A percentile compares a stretch with the other conserved stretches of the same genome.
Conservation (phyloP, 2,113 vertebrate species). For the Strix aluco region DNA sequence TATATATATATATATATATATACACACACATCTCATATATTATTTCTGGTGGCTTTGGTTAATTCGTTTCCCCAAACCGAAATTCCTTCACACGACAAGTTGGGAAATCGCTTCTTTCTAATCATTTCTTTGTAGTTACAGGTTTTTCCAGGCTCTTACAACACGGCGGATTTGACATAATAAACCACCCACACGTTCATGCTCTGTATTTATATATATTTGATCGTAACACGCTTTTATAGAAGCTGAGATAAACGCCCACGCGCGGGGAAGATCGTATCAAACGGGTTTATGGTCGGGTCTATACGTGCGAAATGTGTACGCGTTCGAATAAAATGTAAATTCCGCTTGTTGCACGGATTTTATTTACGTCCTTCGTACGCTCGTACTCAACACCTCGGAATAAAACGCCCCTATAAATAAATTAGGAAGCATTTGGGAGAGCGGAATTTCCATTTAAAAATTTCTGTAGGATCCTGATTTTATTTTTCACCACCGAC, state of each 20-base stretch:
- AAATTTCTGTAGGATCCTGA: not conserved
- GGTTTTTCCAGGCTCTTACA: not conserved
- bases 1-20: too few species aligned
- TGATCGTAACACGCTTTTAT: not conserved
- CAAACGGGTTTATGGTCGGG: not conserved
- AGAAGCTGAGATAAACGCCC: not conserved
- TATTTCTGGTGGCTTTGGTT: not conserved
- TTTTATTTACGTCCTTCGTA: not conserved
- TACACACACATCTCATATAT: not conserved
- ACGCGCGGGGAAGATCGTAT: not conserved
- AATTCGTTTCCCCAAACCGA: not conserved
- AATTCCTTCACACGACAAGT: not conserved
- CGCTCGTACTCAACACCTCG: not conserved
- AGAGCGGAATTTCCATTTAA: not conserved
- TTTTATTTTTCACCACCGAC: not conserved
- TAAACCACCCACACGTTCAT: not conserved
- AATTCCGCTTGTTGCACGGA: not conserved
- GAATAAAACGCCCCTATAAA: not conserved
- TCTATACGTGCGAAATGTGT: too few species aligned
- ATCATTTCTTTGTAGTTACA: not conserved
- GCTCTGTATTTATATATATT: not conserved
- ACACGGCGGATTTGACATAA: not conserved
- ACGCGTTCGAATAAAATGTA: not conserved
- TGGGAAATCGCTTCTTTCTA: not conserved
- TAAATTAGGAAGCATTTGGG: not conserved